These are phyloP conservation scores for Episyrphus balteatus DNA, from an alignment of 1,140 invertebrate genomes.

Conservation along the genomic window DNA sequence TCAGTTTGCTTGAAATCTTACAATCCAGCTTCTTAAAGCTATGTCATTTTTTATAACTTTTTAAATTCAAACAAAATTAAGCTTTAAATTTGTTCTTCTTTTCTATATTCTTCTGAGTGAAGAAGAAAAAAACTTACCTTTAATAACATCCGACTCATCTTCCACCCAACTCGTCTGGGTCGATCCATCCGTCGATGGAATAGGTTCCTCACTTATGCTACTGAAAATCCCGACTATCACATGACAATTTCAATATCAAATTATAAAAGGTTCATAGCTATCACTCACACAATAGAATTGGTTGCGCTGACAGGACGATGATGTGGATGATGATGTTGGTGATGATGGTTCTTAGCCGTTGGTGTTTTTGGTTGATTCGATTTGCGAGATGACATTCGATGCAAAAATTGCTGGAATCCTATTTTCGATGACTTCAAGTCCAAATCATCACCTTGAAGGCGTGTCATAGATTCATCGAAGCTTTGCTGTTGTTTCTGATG, in stretches of 20 bases:
- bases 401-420: conserved; percentile 32
- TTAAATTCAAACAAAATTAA: too few relatives aligned
- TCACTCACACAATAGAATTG: conserved; percentile 27
- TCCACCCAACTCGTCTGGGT: too few relatives aligned
- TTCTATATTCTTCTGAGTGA: too few relatives aligned
- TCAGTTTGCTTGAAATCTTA: too few relatives aligned
- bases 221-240: background rate
- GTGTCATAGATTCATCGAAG: background rate
- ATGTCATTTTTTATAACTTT: too few relatives aligned
- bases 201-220: conserved; percentile 11
- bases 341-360: background rate
- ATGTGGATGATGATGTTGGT: conserved; percentile 14
- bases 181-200: conserved; percentile 1
- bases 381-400: conserved; percentile 32
- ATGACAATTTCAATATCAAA: background rate
- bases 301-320: conserved; percentile 20
- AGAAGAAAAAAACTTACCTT: too few relatives aligned
- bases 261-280: background rate
- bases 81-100: too few relatives aligned
- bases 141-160: too few relatives aligned
- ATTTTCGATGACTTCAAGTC: conserved; percentile 8
- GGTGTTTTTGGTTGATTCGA: conserved; percentile 17
- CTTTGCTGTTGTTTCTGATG: conserved; percentile 1
- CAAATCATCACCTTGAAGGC: background rate
- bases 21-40: too few relatives aligned